Base-by-base conservation (phyloP, 2,113 vertebrate genomes). In the Eclectus roratus region DNA sequence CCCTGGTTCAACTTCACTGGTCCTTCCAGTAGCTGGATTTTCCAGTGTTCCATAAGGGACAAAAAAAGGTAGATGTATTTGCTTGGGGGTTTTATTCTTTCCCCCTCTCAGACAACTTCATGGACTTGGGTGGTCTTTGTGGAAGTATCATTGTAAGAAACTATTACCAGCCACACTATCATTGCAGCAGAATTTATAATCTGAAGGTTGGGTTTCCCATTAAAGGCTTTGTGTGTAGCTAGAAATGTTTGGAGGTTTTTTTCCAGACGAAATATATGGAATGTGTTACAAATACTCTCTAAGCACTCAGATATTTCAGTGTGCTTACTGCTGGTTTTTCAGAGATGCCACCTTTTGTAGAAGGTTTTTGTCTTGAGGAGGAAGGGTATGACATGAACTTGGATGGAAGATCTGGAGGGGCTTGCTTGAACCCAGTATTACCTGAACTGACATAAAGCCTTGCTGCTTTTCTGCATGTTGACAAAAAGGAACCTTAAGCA, bases 401-500 rank as follows among this genome's bases (percentile, higher is more conserved):
- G 91, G 43, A 13, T 35, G 50, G 43, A 46, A 86, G 60, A 71
- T 41, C 24, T 88, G 73, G 68, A 80, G 68, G 52, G 15, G 29
- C 39, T 80, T 81, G 35, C 68, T 39, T 52, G 49, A 47, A 44
- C 44, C 43, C n/a, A 10, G 5, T 24, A 7, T 47, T 78, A 23
- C 61, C 39, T 60, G 27, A 88, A 47, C 43, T 55, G 79, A 80
- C 68, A 47, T 29, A 79, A 91, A 88, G 43, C 55, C 49, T 33
- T 44, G 44, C 72, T 94, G 69, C 39, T 81, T 84, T 81, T 50
- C 33, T 64, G 49, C 70, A 13, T 79, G 63, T 81, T 60, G 63
- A 88, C 79, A 82, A 74, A 83, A 80, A 79, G 58, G 52, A 73
- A 86, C 85, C 80, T 84, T 74, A 93, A 91, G 83, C 77, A 91